Percentiles rank a stretch among this genome's conserved stretches.
Evolutionary conservation across 37 sponge, comb jelly and placozoan species (phyloP).

Genomic region (Cladorhizidae sp.): DNA sequence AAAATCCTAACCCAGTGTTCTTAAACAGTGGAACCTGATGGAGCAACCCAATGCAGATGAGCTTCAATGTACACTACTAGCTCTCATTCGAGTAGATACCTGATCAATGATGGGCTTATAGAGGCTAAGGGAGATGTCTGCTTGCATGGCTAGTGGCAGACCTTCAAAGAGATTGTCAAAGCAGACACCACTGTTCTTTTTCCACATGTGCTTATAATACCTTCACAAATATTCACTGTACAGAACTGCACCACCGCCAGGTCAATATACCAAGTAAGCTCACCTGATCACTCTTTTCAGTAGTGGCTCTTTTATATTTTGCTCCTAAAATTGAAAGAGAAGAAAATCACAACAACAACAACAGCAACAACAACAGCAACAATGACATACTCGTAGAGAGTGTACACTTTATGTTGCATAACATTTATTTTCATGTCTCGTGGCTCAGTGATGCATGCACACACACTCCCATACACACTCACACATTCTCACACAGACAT

Average conservation of each 20-base stretch:
- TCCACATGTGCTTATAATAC: constrained; percentile 74
- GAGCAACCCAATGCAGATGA: neutral
- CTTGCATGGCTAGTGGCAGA: constrained; percentile 73
- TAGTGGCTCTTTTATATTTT: constrained; percentile 24
- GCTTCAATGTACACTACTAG: neutral
- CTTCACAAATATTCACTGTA: constrained; percentile 12
- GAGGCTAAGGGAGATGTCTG: constrained; percentile 72
- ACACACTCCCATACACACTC: too few relatives aligned
- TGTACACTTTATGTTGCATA: too few relatives aligned
- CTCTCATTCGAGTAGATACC: constrained; percentile 8
- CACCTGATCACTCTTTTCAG: constrained; percentile 55
- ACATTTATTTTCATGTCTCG: too few relatives aligned
- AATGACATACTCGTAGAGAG: too few relatives aligned
- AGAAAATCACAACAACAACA: neutral
- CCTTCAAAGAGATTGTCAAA: constrained; percentile 70
- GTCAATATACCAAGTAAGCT: neutral
- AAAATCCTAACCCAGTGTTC: constrained; percentile 81
- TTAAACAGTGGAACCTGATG: constrained; percentile 70
- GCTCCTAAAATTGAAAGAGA: constrained; percentile 23
- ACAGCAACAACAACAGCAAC: neutral
- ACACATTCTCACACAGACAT: too few relatives aligned
- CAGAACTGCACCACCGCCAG: neutral
- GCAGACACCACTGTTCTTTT: constrained; percentile 68
- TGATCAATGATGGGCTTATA: constrained; percentile 81
- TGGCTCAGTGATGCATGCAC: too few relatives aligned